Evolutionary conservation across 2,888 invertebrate species (phyloP), one percentile per base, ranked within the genome.

Genomic region (Spicauda simplicius): DNA sequence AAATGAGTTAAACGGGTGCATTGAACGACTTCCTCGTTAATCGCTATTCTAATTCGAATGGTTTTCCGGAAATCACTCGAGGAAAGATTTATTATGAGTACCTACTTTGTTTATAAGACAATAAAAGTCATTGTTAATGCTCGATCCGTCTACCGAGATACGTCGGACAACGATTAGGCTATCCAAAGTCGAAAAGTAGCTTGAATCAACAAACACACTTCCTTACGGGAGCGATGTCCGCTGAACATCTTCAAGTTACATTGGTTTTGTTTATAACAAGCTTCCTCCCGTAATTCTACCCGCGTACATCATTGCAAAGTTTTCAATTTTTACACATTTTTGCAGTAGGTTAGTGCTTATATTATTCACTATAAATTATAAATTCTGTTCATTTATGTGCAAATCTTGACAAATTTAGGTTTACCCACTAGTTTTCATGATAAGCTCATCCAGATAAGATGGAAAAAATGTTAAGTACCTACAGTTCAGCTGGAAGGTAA

Each of bases 131-230:
- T 74, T 81, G 81, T 87, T 83, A 85, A 87, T 74, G 85, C 41
- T 81, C 73, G 71, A 74, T 76, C 67, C 74, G 76, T 79, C 82
- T 80, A 83, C 90, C 80, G 82, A 80, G 79, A 85, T 90, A 89
- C 90, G 86, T 84, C 65, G 70, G 67, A 70, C 75, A 72, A 83
- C 84, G 86, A 87, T 87, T 83, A 81, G 85, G 83, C 82, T 83
- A 81, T 85, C 80, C 80, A 79, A 83, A 83, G 77, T 72, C 80
- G 82, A 83, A 84, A 74, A 76, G 76, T 75, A 83, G 77, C 74
- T 84, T 59, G 80, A 79, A 78, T 79, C 80, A 88, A 89, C 82
- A 91, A 91, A 90, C 87, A 86, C 71, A 76, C 78, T 75, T 86
- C 88, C 88, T 84, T 79, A 77, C 69, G 80, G 84, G 88, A 81